Base-by-base conservation (phyloP, 2,113 vertebrate species). In the Eclectus roratus region DNA sequence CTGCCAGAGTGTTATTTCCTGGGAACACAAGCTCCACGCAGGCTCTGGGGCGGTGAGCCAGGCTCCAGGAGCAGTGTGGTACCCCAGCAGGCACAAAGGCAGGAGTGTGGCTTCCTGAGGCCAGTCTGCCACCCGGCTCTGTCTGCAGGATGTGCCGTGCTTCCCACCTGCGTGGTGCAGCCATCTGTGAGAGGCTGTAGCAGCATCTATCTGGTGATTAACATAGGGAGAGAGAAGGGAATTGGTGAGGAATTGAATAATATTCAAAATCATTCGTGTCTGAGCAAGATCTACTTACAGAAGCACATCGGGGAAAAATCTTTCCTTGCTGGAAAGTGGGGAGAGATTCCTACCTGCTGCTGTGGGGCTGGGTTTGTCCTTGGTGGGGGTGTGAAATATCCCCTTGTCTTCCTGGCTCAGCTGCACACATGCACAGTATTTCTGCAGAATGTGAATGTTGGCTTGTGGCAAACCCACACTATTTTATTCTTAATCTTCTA, bases 91-190 rank as follows among this genome's bases (percentile, higher is more conserved):
- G 70, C 58, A 29, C 66, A 46, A 39, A 74, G 80, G 63, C 64
- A 53, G 68, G 25, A 80, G 6, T 5, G 37, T 80, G 71, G 35
- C 52, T 92, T 44, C 43, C 35, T 13, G 33, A 43, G 63, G 41
- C 49, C 27, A 27, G 24, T 1, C 13, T 84, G 70, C 29, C 47
- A 16, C 33, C 43, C 0, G 0, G 5, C n/a, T 82, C 0, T 1
- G 10, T 49, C 46, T 47, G 35, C 15, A 23, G 35, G 29, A 24
- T 47, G 31, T 44, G 35, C 58, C 1, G 1, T 52, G 20, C 80
- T 76, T 64, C 72, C 79, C 44, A 25, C 63, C 68, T 80, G 66
- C 2, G 0, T 28, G 55, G 13, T 33, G 37, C 55, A 41, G 53
- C 35, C 56, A 1, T 53, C 41, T 60, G 43, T 16, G 28, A 77